Evolutionary conservation across 2,888 invertebrate genomes (phyloP), one percentile per base, ranked within the genome.

Genomic region (Germaria angustata): DNA sequence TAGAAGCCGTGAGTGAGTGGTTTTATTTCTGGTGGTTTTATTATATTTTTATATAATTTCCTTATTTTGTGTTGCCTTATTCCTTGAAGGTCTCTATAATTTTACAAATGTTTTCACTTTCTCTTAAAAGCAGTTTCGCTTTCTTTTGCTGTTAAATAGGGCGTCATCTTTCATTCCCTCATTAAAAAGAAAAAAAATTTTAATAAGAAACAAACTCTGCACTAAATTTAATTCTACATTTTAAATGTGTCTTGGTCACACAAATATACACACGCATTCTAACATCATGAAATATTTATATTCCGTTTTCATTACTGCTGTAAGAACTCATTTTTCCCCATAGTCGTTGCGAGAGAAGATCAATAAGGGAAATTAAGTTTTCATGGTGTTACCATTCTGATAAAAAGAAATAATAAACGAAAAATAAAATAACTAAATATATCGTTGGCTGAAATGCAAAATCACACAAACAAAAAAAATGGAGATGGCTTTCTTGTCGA

Each of bases 381-480:
- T n/a, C n/a, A n/a, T n/a, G n/a, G n/a, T n/a, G n/a, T n/a, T n/a
- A 55, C 49, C 49, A 68, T 5, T 76, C 20, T 68, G n/a, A n/a
- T n/a, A n/a, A n/a, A 17, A 32, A 34, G 32, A 44, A 44, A 20
- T 2, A 55, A 34, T 2, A 57, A 36, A 8, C 36, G 5, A 3
- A 11, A 65, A 46, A 55, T 13, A 9, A 24, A 20, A 8, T 0
- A 5, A 57, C 20, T 5, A 0, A 61, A 34, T n/a, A n/a, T n/a
- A n/a, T n/a, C n/a, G n/a, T n/a, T n/a, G n/a, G n/a, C n/a, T n/a
- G n/a, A n/a, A n/a, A n/a, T n/a, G n/a, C n/a, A n/a, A n/a, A n/a
- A n/a, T n/a, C n/a, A 46, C 13, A 76, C 34, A 63, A 78, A 63
- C 46, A 78, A 78, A 65, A 53, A 71, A 71, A 78, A 78, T 28